These are phyloP conservation scores for Epinephelus coioides DNA, from an alignment of 2,797 vertebrate genomes.

Conservation along the genomic window DNA sequence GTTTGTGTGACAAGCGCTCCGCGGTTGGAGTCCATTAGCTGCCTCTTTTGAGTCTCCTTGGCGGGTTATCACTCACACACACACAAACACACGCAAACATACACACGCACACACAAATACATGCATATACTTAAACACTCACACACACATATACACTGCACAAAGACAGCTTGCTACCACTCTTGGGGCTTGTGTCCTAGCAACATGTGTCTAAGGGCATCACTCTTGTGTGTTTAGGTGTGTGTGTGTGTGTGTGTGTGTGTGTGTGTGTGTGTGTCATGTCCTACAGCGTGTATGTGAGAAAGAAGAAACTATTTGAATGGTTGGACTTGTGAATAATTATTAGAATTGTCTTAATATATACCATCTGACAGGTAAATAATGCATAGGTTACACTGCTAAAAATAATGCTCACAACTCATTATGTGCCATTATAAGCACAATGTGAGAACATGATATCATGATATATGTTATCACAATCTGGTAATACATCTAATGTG, in stretches of 20 bases:
- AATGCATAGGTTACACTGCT: neutral
- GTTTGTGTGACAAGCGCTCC: conserved; percentile 87
- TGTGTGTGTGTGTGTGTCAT: neutral
- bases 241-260: neutral
- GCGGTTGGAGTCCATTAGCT: conserved; percentile 83
- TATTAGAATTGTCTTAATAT: neutral
- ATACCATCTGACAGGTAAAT: neutral
- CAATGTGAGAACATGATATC: neutral
- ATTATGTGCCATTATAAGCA: neutral
- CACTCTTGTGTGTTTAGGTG: conserved; percentile 15
- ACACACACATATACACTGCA: conserved; percentile 42
- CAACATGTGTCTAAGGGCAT: conserved; percentile 73
- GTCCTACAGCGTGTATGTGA: neutral
- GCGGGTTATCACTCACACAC: conserved; percentile 75
- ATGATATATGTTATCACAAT: neutral
- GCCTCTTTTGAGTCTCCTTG: conserved; percentile 82
- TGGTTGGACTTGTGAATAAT: conserved; percentile 12
- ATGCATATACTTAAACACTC: conserved; percentile 44
- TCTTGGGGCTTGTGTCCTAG: conserved; percentile 71
- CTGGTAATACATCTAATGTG: neutral
- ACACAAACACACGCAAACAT: conserved; percentile 30
- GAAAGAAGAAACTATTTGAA: conserved; percentile 1
- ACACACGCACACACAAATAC: conserved; percentile 25
- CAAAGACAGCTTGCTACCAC: conserved; percentile 57
- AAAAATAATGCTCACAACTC: neutral